Conservation (phyloP, 2,888 invertebrate species). For the Diarsia rubi region DNA sequence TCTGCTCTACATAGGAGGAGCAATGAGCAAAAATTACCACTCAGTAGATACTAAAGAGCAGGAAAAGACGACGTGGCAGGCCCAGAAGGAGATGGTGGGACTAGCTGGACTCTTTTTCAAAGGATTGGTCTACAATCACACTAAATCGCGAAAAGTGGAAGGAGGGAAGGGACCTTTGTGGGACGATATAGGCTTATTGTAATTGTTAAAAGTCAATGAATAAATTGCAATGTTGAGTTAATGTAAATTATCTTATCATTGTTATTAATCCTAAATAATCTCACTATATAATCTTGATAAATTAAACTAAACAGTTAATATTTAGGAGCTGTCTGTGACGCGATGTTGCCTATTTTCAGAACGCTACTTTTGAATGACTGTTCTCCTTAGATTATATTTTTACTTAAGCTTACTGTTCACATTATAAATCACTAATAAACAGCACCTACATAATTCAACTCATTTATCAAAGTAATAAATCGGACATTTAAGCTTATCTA, state of each 20-base stretch:
- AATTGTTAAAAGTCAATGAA: too few relatives aligned
- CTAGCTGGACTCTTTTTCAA: too few relatives aligned
- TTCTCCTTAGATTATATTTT: not conserved
- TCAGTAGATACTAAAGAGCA: too few relatives aligned
- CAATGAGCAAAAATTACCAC: too few relatives aligned
- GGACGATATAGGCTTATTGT: too few relatives aligned
- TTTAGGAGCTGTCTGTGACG: not conserved
- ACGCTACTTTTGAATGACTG: not conserved
- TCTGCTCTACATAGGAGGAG: too few relatives aligned
- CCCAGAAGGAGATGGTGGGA: too few relatives aligned
- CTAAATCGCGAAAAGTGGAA: too few relatives aligned
- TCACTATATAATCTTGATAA: not conserved
- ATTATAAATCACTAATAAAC: conserved; percentile 1
- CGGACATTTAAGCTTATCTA: conserved; percentile 38
- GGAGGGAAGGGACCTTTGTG: too few relatives aligned
- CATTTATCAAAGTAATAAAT: conserved; percentile 41
- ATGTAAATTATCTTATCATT: not conserved
- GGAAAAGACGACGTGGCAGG: too few relatives aligned
- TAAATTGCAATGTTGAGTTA: not conserved
- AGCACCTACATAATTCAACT: conserved; percentile 12
- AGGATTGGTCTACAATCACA: too few relatives aligned
- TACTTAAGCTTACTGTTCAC: not conserved
- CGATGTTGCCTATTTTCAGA: not conserved
- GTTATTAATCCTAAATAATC: not conserved
- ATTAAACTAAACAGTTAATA: not conserved